These are phyloP conservation scores for Chymomyza procnemis DNA, from an alignment of 2,888 invertebrate species.

Conservation along the genomic window DNA sequence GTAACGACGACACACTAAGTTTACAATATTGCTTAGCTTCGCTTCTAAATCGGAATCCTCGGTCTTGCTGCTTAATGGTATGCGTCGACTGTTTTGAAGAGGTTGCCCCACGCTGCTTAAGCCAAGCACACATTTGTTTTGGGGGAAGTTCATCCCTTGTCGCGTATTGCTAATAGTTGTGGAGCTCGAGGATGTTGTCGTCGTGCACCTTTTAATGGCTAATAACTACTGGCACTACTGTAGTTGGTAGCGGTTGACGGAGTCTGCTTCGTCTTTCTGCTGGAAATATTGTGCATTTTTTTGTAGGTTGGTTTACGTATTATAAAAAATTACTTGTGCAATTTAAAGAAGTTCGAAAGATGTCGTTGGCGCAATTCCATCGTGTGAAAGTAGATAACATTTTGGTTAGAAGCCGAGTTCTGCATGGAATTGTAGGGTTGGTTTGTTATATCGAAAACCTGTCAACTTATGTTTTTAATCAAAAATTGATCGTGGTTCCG, in stretches of 20 bases:
- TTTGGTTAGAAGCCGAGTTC: no score
- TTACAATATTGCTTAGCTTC: constrained; percentile 78
- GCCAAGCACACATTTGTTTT: constrained; percentile 66
- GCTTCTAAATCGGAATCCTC: constrained; percentile 78
- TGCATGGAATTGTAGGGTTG: no score
- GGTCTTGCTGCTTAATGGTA: constrained; percentile 62
- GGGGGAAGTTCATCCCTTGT: constrained; percentile 69
- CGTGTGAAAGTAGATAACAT: constrained; percentile 35
- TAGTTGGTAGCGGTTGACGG: constrained; percentile 25
- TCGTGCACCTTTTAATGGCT: constrained; percentile 62
- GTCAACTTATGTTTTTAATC: no score
- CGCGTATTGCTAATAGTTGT: constrained; percentile 47
- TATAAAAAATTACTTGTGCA: constrained; percentile 47
- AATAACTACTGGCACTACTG: constrained; percentile 44
- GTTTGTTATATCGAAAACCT: no score
- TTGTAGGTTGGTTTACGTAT: constrained; percentile 4
- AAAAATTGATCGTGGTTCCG: no score
- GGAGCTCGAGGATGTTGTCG: constrained; percentile 35
- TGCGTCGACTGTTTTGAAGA: constrained; percentile 52
- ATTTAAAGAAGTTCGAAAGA: constrained; percentile 75
- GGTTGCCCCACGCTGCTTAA: background rate
- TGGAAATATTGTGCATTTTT: constrained; percentile 51
- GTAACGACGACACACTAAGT: constrained; percentile 78
- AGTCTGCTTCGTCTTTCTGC: constrained; percentile 54
- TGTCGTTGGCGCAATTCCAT: constrained; percentile 76